These are phyloP conservation scores for Dinoponera quadriceps DNA, from an alignment of 1,140 invertebrate genomes.

Conservation along the genomic window DNA sequence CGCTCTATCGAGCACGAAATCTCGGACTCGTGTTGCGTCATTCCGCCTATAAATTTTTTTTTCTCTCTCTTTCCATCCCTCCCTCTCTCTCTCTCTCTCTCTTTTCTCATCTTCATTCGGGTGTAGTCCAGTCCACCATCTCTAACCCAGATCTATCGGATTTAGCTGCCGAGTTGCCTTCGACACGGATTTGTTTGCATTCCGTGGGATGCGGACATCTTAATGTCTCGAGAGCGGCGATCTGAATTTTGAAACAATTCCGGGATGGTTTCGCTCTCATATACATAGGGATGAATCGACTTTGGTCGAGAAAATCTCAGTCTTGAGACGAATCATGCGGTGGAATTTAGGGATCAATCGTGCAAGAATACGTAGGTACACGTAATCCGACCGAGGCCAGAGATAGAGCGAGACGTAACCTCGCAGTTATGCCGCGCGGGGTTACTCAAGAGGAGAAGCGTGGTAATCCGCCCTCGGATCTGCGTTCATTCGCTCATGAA, in stretches of 20 bases:
- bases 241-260: constrained; percentile 1
- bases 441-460: constrained; percentile 67
- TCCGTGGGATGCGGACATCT: too few relatives aligned
- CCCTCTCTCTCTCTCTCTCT: too few relatives aligned
- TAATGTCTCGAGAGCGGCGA: not conserved
- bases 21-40: constrained; percentile 3
- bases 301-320: not conserved
- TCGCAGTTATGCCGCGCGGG: constrained; percentile 69
- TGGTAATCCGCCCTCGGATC: constrained; percentile 56
- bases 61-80: too few relatives aligned
- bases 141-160: constrained; percentile 13
- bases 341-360: not conserved
- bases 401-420: constrained; percentile 69
- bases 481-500: constrained; percentile 45
- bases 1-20: constrained; percentile 18
- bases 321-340: not conserved
- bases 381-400: constrained; percentile 20
- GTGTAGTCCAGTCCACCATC: constrained; percentile 3
- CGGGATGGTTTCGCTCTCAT: not conserved
- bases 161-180: not conserved
- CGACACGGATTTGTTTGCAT: not conserved
- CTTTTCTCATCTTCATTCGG: constrained; percentile 8
- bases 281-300: not conserved
- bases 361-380: not conserved
- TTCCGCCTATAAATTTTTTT: too few relatives aligned